Evolutionary conservation across 2,113 vertebrate species (phyloP), one percentile per base, ranked within the genome.

Genomic region (Junco hyemalis): DNA sequence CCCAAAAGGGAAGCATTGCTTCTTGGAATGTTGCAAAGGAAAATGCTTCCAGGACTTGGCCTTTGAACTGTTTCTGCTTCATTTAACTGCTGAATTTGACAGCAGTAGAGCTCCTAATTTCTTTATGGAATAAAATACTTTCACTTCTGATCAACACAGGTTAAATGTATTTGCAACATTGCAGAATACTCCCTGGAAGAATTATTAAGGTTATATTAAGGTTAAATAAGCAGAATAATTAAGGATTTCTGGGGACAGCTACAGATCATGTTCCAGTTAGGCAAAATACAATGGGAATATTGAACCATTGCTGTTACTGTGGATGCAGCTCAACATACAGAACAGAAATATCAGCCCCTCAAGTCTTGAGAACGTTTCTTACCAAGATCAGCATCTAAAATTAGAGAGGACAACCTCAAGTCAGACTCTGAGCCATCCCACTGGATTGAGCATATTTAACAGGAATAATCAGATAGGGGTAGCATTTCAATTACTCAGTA

Each of bases 41-140:
- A 96, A 96, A 94, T 56, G 87, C 81, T 95, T 95, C 81, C 89
- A 97, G 93, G 94, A 95, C 53, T 68, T 94, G 90, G 87, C 93
- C 95, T 96, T 95, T 97, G 94, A 97, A 94, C 94, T 66, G 90
- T 90, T 96, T 95, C 95, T 96, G 94, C 87, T 95, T 95, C 94
- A 95, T 95, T 95, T 95, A 95, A 96, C 94, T 1, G 8, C 70
- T 93, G 94, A 42, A 47, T 93, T 80, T 94, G 95, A 95, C 90
- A 95, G 94, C 94, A 80, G 66, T 31, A 59, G 66, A 95, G 66
- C 66, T 90, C 89, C 91, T 88, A 66, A 95, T 91, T 94, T 91
- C 93, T 77, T 85, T n/a, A 69, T 26, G 42, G 89, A 94, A 66
- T 69, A 63, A 95, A 94, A 80, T 2, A 25, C 84, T 95, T 91